Conservation (phyloP, 2,113 vertebrate species). For the Nothocercus nigrocapillus region DNA sequence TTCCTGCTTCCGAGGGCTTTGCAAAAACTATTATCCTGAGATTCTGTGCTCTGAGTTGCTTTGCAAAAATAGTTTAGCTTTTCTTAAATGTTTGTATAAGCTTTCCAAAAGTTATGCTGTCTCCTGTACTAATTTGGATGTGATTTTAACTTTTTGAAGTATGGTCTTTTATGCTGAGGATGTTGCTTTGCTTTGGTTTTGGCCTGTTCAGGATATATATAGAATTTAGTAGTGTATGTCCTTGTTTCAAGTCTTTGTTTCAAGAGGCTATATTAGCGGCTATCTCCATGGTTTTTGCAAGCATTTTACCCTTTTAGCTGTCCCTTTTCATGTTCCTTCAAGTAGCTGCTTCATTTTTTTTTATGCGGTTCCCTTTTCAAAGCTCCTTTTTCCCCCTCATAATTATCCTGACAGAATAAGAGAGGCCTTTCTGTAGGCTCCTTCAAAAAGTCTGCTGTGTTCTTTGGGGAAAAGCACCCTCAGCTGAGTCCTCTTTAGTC, state of each 20-base stretch:
- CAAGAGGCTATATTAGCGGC: background rate
- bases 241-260: background rate
- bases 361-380: background rate
- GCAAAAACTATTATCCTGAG: too few species aligned
- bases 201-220: background rate
- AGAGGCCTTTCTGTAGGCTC: background rate
- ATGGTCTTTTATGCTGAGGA: accelerated
- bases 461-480: background rate
- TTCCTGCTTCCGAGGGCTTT: background rate
- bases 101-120: background rate
- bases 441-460: background rate
- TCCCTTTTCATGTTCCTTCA: background rate
- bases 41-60: background rate
- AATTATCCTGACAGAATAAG: background rate
- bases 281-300: background rate
- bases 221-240: background rate
- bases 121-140: background rate
- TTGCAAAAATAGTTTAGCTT: background rate
- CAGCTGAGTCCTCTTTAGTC: background rate
- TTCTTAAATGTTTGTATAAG: accelerated
- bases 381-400: background rate
- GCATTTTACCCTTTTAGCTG: background rate
- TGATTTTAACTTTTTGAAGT: background rate
- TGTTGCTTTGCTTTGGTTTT: background rate
- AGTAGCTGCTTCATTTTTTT: background rate